phyloP scores from a whole-genome alignment of 2,113 vertebrate species.

The Papio anubis region DNA sequence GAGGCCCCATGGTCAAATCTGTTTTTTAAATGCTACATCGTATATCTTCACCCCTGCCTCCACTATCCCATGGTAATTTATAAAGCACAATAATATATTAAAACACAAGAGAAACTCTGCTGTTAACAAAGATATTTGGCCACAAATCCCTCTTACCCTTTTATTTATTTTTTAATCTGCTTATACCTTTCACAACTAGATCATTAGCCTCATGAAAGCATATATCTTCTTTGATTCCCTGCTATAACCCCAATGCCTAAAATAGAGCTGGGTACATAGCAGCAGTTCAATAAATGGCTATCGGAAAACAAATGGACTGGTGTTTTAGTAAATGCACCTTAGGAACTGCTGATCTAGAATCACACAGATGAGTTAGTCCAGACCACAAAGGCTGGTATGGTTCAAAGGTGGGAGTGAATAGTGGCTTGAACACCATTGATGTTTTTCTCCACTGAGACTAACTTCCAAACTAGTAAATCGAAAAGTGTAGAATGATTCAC shows the following conservation, averaged over 20 bases:
- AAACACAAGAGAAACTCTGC: background rate
- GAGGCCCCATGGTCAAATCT: background rate
- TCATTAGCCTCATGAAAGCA: background rate
- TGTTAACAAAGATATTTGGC: background rate
- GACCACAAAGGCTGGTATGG: background rate
- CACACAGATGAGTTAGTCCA: background rate
- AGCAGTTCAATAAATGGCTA: background rate
- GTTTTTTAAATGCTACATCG: background rate
- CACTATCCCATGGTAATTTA: background rate
- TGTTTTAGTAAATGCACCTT: background rate
- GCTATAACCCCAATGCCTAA: background rate
- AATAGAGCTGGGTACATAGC: background rate
- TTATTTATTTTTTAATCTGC: background rate
- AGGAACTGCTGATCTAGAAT: background rate
- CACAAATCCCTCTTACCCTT: background rate
- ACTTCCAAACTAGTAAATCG: background rate
- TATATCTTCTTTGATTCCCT: background rate
- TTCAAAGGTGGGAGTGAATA: background rate
- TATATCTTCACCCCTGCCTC: background rate
- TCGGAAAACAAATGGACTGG: background rate
- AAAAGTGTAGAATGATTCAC: background rate
- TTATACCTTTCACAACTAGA: background rate
- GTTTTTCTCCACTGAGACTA: background rate
- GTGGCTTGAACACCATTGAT: background rate
- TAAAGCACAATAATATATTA: background rate